A percentile compares a stretch with the other conserved stretches of the same genome.
Conservation (phyloP, 2,888 invertebrate genomes). For the Caenorhabditis sp. region DNA sequence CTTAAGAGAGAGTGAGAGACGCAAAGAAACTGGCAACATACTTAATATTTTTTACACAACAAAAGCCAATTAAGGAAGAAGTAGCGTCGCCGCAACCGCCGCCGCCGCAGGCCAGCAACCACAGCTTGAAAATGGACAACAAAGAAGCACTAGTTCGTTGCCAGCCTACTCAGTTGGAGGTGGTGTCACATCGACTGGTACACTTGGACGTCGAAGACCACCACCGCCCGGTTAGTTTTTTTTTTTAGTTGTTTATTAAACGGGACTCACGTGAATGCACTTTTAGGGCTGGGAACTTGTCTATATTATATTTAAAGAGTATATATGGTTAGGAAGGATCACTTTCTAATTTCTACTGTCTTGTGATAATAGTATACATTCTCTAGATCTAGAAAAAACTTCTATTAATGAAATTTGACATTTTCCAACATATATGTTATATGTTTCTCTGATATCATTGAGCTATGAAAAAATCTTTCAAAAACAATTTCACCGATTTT, state of each 20-base stretch:
- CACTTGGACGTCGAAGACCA: slow-evolving; percentile 39
- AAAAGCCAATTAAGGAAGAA: slow-evolving; percentile 48
- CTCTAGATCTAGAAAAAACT: no score
- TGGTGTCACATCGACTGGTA: slow-evolving; percentile 30
- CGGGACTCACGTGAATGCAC: background rate
- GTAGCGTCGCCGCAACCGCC: slow-evolving; percentile 7
- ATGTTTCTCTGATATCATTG: no score
- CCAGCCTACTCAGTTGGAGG: slow-evolving; percentile 28
- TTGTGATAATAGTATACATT: no score
- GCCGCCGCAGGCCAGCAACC: slow-evolving; percentile 19
- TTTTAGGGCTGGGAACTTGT: no score
- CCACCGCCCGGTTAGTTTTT: slow-evolving; percentile 43
- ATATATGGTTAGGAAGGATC: no score
- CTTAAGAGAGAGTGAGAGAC: background rate
- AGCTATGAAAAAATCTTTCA: no score
- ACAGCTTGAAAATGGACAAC: slow-evolving; percentile 36
- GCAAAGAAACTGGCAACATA: background rate
- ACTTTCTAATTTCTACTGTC: no score
- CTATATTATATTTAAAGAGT: no score
- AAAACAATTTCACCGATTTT: no score
- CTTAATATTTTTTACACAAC: slow-evolving; percentile 30
- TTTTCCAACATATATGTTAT: no score
- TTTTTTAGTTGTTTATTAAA: background rate
- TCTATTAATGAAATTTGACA: no score
- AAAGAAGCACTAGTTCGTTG: slow-evolving; percentile 46